Base-by-base conservation (phyloP, 2,888 invertebrate genomes). In the Clitarchus hookeri region DNA sequence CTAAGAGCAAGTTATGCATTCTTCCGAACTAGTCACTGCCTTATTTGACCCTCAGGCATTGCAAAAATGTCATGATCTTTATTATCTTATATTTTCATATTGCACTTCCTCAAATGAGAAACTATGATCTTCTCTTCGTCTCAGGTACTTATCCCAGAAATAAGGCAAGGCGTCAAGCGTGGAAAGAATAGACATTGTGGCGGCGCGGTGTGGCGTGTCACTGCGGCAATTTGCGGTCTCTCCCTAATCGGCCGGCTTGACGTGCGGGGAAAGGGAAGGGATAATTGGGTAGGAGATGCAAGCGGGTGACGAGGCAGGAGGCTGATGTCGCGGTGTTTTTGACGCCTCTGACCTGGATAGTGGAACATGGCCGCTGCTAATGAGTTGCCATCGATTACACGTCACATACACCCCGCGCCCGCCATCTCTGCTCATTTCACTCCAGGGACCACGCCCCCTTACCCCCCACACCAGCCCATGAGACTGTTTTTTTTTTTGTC, bases 331-430 rank as follows among this genome's bases (percentile, higher is more conserved):
- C 65, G 23, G 65, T 65, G 65, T 65, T 65, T 65, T 65, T 65
- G 65, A 11, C 65, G 65, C 65, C 65, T 65, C 65, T 65, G 65
- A 65, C 65, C 65, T 65, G 65, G 65, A 65, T 6, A 65, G 65
- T 65, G 65, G 65, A 65, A 65, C 65, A 65, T 65, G 65, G 65
- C 65, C 65, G 65, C 65, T 65, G 65, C 23, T 65, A 65, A 65
- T 65, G 65, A 65, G 65, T 65, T 65, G 65, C 65, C 65, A 65
- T 65, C 65, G 65, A 65, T 65, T 65, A 65, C 65, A 65, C 65
- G 19, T n/a, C 65, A 19, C 65, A 1, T 48, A 48, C 65, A 19
- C 65, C 65, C 53, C 53, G 13, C 53, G 12, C 53, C 53, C 12
- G 0, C 4, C 53, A 53, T 3, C 65, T 6, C 65, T 23, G 13